Conservation (phyloP, 2,888 invertebrate genomes). For the Nemotelus pantherinus region DNA sequence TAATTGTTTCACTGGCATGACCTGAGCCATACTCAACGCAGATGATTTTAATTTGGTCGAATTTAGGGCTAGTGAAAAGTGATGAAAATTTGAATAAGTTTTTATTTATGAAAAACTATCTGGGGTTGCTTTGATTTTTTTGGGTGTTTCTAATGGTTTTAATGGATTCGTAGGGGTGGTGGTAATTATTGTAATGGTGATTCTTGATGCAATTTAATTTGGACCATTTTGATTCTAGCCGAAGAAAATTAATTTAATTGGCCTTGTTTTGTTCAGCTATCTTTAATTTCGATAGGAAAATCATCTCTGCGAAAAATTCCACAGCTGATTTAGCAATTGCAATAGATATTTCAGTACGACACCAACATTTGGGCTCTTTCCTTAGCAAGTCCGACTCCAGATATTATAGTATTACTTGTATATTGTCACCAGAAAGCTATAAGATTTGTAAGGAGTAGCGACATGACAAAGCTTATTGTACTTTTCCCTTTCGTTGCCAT, state of each 20-base stretch:
- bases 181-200: too few relatives aligned
- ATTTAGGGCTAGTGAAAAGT: neutral
- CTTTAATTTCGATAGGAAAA: neutral
- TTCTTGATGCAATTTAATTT: too few relatives aligned
- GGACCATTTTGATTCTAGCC: neutral
- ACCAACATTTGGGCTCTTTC: neutral
- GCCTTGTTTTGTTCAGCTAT: neutral
- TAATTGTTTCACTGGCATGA: neutral
- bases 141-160: too few relatives aligned
- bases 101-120: too few relatives aligned
- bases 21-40: neutral
- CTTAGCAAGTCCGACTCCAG: neutral
- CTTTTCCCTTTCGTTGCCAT: conserved; percentile 10
- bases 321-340: too few relatives aligned
- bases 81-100: neutral
- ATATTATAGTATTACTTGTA: neutral
- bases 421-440: neutral
- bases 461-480: neutral
- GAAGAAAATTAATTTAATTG: neutral
- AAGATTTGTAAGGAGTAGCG: neutral
- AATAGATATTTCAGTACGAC: too few relatives aligned
- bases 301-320: too few relatives aligned
- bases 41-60: neutral
- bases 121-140: too few relatives aligned
- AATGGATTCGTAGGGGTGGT: too few relatives aligned